phyloP scores from a whole-genome alignment of 1,140 invertebrate genomes.

The Grapholita molesta region DNA sequence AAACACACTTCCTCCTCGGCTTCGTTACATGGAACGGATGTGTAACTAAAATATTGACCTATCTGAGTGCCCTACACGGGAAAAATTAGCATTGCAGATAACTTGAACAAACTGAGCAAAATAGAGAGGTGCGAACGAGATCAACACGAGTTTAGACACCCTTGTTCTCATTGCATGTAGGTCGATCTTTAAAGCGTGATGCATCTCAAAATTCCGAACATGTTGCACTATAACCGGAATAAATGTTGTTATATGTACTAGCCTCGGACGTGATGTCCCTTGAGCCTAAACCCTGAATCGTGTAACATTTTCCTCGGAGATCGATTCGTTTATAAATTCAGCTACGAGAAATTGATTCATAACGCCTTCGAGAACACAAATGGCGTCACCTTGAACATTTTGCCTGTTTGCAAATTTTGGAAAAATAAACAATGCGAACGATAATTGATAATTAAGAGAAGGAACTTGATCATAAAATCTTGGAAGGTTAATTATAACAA shows the following conservation, averaged over 20 bases:
- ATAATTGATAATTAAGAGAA: not conserved
- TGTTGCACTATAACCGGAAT: conserved; percentile 26
- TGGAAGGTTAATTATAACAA: not conserved
- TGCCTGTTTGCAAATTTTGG: not conserved
- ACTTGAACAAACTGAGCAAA: conserved; percentile 4
- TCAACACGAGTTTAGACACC: not conserved
- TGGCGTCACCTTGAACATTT: not conserved
- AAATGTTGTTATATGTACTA: conserved; percentile 29
- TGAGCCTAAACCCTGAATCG: conserved; percentile 44
- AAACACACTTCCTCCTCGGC: conserved; percentile 47
- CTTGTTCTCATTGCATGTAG: conserved; percentile 3
- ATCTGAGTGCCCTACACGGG: conserved; percentile 26
- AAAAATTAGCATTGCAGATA: conserved; percentile 1
- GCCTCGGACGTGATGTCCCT: conserved; percentile 57
- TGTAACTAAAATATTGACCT: conserved; percentile 61
- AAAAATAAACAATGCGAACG: not conserved
- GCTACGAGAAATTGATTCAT: not conserved
- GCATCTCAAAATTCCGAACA: conserved; percentile 16
- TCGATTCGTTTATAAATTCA: not conserved
- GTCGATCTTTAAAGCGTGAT: not conserved
- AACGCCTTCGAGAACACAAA: not conserved
- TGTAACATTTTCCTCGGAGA: conserved; percentile 39
- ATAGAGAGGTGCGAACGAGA: no score
- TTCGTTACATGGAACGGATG: conserved; percentile 45
- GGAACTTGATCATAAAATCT: conserved; percentile 3